phyloP scores from a whole-genome alignment of 2,888 invertebrate species.

The Sepioteuthis lessoniana region DNA sequence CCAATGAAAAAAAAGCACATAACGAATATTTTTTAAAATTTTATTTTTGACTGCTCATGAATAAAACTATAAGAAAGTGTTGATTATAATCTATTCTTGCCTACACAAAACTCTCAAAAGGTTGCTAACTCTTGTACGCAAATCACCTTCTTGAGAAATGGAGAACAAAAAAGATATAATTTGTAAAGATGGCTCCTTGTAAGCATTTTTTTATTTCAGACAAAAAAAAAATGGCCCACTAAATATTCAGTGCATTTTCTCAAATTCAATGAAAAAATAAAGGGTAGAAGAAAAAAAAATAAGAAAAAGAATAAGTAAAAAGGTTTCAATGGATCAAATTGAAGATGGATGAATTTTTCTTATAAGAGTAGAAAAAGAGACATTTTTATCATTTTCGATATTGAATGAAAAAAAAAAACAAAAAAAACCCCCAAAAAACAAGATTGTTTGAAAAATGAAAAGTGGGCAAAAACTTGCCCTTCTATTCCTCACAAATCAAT shows the following conservation, averaged over 20 bases:
- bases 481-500: not conserved
- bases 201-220: not conserved
- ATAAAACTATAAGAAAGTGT: not conserved
- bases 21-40: not conserved
- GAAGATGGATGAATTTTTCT: slow-evolving; percentile 33
- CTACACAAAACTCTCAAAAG: not conserved
- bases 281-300: not conserved
- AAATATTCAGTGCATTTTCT: slow-evolving; percentile 21
- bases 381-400: not conserved
- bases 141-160: not conserved
- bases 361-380: not conserved
- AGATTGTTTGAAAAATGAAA: not conserved
- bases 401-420: not conserved
- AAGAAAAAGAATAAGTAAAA: not conserved
- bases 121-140: slow-evolving; percentile 2
- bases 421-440: not conserved
- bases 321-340: slow-evolving; percentile 12
- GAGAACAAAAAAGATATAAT: not conserved
- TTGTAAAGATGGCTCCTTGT: not conserved
- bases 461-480: not conserved
- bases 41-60: not conserved
- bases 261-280: not conserved
- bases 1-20: not conserved
- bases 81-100: slow-evolving; percentile 33
- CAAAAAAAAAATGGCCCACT: not conserved